Evolutionary conservation across 2,888 invertebrate genomes (phyloP).

Genomic region (Geotrupes spiniger): DNA sequence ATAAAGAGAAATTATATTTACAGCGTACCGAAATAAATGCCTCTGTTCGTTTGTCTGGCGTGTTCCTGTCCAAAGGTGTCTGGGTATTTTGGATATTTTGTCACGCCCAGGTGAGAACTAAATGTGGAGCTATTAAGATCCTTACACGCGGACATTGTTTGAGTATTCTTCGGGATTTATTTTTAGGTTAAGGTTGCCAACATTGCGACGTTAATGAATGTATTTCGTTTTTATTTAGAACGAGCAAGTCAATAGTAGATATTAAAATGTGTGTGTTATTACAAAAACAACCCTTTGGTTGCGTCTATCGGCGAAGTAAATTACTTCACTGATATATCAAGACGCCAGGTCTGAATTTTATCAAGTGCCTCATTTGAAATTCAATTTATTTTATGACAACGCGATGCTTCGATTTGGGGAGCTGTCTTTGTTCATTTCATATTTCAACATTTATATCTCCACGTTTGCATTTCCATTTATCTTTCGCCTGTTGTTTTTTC

Average conservation of each 20-base stretch:
- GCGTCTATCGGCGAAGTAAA: background rate
- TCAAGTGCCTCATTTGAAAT: slow-evolving; percentile 39
- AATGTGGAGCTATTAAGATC: no score
- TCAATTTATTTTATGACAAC: slow-evolving; percentile 40
- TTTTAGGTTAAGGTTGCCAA: no score
- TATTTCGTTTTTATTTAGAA: no score
- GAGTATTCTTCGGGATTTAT: no score
- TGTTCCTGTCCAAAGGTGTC: slow-evolving; percentile 27
- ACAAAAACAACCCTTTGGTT: no score
- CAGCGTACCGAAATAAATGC: slow-evolving; percentile 29
- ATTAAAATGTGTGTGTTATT: no score
- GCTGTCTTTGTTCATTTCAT: slow-evolving; percentile 11
- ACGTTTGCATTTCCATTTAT: slow-evolving; percentile 18
- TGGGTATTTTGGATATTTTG: slow-evolving; percentile 25
- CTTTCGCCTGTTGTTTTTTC: slow-evolving; percentile 18
- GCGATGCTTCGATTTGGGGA: slow-evolving; percentile 25
- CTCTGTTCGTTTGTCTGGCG: slow-evolving; percentile 24
- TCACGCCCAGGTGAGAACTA: slow-evolving; percentile 23
- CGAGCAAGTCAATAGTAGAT: no score
- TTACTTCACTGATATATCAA: slow-evolving; percentile 10
- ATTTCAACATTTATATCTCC: slow-evolving; percentile 14
- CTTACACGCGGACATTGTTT: no score
- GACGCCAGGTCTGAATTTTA: slow-evolving; percentile 37
- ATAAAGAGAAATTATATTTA: slow-evolving; percentile 31
- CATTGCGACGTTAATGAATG: no score